Conservation (phyloP, 2,113 vertebrate genomes). For the Sturnira hondurensis region DNA sequence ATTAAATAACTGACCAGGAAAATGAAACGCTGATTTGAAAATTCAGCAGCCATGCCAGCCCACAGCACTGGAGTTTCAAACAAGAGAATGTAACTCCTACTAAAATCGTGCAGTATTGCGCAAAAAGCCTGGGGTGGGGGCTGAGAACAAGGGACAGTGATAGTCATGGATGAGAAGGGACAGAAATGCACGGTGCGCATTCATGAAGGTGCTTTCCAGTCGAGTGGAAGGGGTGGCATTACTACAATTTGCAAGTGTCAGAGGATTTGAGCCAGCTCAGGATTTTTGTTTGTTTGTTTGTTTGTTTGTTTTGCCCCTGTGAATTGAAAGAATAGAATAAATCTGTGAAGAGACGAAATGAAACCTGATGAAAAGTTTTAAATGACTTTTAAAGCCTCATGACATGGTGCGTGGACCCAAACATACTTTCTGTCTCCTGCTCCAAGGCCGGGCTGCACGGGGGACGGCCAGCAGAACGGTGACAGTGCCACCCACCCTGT, state of each 20-base stretch:
- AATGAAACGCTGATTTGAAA: constrained; percentile 71
- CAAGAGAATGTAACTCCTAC: constrained; percentile 41
- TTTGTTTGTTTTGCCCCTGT: background rate
- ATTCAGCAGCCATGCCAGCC: constrained; percentile 63
- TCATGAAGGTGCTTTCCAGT: constrained; percentile 64
- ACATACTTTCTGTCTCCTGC: constrained; percentile 25
- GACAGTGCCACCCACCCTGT: background rate
- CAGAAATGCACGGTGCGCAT: constrained; percentile 52
- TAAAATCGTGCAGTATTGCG: constrained; percentile 48
- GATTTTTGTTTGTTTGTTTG: background rate
- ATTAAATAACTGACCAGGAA: constrained; percentile 51
- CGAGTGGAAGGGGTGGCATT: constrained; percentile 59
- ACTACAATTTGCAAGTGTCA: constrained; percentile 56
- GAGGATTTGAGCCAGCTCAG: constrained; percentile 44
- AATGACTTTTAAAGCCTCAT: constrained; percentile 38
- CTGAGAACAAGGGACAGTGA: constrained; percentile 32
- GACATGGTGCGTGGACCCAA: background rate
- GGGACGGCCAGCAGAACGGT: background rate
- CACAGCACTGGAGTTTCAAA: constrained; percentile 62
- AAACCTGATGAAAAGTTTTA: constrained; percentile 68
- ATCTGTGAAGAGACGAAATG: constrained; percentile 56
- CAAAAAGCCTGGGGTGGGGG: constrained; percentile 26
- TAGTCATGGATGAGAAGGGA: constrained; percentile 56
- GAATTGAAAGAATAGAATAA: constrained; percentile 64
- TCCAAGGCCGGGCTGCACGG: background rate